Evolutionary conservation across 2,888 invertebrate species (phyloP).

Genomic region (Clivina fossor): DNA sequence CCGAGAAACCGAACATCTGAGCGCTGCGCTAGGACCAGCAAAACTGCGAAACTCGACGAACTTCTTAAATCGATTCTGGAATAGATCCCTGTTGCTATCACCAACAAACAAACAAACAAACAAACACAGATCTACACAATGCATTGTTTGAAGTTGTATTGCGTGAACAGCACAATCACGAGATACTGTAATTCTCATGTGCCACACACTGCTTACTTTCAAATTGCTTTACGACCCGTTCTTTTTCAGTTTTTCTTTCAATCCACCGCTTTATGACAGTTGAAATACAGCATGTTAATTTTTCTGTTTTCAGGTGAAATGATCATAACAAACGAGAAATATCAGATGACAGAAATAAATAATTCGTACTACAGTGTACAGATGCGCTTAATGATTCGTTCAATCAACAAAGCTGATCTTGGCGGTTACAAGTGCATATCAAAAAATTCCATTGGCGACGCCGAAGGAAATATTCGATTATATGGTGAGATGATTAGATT

Average conservation of each 20-base stretch:
- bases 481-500: constrained; percentile 69
- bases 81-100: not conserved
- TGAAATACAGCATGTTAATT: too few species aligned
- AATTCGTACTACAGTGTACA: constrained; percentile 82
- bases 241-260: too few species aligned
- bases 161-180: not conserved
- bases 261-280: too few species aligned
- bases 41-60: constrained; percentile 5
- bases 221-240: too few species aligned
- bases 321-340: constrained; percentile 87
- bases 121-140: not conserved
- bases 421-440: constrained; percentile 91
- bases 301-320: constrained; percentile 70
- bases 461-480: constrained; percentile 84
- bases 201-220: too few species aligned
- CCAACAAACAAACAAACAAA: not conserved
- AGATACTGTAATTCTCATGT: too few species aligned
- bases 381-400: constrained; percentile 76
- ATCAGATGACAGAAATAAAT: constrained; percentile 78
- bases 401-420: constrained; percentile 74
- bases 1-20: too few species aligned
- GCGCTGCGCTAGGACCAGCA: too few species aligned
- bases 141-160: constrained; percentile 4
- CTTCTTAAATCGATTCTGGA: constrained; percentile 8
- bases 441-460: constrained; percentile 89